These are phyloP conservation scores for Megathymus violae DNA, from an alignment of 1,140 invertebrate species.

Conservation along the genomic window DNA sequence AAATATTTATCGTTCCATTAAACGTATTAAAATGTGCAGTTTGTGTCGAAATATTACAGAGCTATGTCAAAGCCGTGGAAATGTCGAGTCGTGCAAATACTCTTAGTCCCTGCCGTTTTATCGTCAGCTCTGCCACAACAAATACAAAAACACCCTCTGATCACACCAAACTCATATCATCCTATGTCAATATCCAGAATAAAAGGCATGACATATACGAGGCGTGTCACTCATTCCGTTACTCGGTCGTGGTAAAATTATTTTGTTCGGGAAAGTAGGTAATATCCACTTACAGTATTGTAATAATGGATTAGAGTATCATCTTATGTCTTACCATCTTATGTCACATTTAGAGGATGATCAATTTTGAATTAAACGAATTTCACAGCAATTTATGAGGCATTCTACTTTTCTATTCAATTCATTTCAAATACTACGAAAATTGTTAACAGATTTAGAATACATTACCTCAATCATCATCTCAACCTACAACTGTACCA, in stretches of 20 bases:
- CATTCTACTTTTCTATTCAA: no score
- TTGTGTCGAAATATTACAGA: constrained; percentile 63
- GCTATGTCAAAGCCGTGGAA: constrained; percentile 56
- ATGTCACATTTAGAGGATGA: no score
- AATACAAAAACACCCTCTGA: constrained; percentile 31
- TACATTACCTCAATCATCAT: no score
- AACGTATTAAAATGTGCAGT: constrained; percentile 58
- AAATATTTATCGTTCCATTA: constrained; percentile 63
- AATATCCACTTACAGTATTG: no score
- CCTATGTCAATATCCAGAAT: constrained; percentile 47
- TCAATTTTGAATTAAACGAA: no score
- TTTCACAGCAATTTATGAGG: no score
- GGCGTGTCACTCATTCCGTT: constrained; percentile 3
- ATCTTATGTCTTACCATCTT: no score
- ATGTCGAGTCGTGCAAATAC: constrained; percentile 55
- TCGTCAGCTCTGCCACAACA: constrained; percentile 59
- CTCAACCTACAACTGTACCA: no score
- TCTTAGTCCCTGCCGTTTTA: constrained; percentile 63
- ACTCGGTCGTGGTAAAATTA: constrained; percentile 31
- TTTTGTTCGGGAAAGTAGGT: background rate
- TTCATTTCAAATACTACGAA: no score
- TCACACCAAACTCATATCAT: constrained; percentile 40
- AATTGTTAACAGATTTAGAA: no score
- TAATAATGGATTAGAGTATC: no score
- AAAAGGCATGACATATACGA: constrained; percentile 23